Conservation (phyloP, 1,140 invertebrate species). For the Cryptotermes secundus region DNA sequence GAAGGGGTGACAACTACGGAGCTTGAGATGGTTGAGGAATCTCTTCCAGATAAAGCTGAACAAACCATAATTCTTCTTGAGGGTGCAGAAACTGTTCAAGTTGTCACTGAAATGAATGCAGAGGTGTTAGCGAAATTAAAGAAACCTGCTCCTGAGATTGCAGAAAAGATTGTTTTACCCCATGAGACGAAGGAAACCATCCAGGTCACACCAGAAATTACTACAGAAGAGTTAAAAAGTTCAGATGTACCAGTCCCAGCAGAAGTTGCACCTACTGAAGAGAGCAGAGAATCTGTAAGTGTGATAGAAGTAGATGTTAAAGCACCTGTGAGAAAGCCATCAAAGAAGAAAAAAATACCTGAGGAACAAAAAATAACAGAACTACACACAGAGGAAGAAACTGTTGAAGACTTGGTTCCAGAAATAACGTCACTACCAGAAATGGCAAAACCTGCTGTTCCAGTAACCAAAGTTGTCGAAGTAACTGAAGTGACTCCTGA, state of each 20-base stretch:
- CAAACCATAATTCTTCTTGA: background rate
- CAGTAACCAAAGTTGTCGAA: constrained; percentile 38
- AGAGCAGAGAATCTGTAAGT: background rate
- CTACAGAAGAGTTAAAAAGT: background rate
- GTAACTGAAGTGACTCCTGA: constrained; percentile 34
- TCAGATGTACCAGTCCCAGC: background rate
- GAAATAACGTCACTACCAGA: constrained; percentile 41
- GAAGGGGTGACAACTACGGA: background rate
- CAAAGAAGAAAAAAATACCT: constrained; percentile 35
- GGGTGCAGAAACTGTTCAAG: background rate
- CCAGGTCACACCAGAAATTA: background rate
- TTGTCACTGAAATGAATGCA: background rate
- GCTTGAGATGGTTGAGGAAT: background rate
- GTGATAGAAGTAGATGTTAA: constrained; percentile 26
- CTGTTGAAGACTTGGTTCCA: constrained; percentile 38
- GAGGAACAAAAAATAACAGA: constrained; percentile 35
- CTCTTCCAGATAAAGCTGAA: background rate
- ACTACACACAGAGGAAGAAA: constrained; percentile 38
- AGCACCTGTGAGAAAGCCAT: background rate
- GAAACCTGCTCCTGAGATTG: background rate
- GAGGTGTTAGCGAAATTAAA: background rate
- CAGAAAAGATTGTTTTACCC: background rate
- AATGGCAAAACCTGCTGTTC: constrained; percentile 37
- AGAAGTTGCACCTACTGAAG: background rate
- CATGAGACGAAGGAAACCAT: background rate